Conservation (phyloP, 2,113 vertebrate species). For the Apodemus speciosus region DNA sequence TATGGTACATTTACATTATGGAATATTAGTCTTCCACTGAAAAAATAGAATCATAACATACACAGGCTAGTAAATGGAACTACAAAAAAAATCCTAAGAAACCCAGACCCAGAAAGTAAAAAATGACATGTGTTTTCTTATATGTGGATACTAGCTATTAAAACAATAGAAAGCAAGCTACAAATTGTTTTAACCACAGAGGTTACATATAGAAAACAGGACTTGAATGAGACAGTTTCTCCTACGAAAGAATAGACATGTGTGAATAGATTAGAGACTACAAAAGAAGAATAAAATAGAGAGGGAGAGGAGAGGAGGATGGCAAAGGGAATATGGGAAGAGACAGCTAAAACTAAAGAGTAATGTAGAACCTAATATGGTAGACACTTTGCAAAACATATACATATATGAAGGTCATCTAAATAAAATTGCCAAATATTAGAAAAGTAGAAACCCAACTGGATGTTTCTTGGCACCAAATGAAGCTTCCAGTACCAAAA, state of each 20-base stretch:
- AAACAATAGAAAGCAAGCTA: neutral
- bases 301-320: neutral
- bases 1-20: neutral
- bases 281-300: neutral
- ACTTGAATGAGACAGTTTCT: neutral
- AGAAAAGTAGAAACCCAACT: no score
- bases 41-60: neutral
- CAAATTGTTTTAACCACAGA: neutral
- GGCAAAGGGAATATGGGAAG: neutral
- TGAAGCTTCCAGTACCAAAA: no score
- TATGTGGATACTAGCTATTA: neutral
- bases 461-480: no score
- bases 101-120: neutral
- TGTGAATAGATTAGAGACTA: neutral
- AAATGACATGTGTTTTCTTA: neutral
- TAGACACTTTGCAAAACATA: no score
- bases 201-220: neutral
- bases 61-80: neutral
- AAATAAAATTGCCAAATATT: no score
- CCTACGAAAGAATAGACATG: neutral
- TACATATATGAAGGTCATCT: no score
- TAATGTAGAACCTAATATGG: no score
- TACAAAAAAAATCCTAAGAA: neutral
- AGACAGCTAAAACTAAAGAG: neutral
- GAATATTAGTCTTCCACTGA: neutral